Evolutionary conservation across 2,888 invertebrate species (phyloP).

Genomic region (Sinelater perroti): DNA sequence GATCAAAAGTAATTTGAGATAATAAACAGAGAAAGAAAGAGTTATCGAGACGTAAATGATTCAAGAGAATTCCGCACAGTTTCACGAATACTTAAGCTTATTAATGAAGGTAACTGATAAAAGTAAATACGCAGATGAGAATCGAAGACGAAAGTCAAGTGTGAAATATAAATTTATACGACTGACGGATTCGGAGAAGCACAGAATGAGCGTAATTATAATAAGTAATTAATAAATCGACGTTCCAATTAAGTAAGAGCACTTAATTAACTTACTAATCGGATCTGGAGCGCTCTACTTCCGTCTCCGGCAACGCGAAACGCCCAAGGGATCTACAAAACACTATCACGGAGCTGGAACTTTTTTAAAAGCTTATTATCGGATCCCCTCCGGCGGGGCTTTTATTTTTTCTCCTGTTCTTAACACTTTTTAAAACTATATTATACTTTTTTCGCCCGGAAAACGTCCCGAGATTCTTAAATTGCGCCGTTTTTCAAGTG

Average conservation of each 20-base stretch:
- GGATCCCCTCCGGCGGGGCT: conserved; percentile 51
- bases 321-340: conserved; percentile 56
- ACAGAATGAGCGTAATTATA: conserved; percentile 51
- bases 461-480: conserved; percentile 39
- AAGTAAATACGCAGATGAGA: not conserved
- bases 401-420: conserved; percentile 58
- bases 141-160: not conserved
- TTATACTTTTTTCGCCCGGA: conserved; percentile 54
- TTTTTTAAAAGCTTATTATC: conserved; percentile 63
- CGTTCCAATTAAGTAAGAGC: conserved; percentile 59
- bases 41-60: too few species aligned
- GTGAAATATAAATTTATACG: conserved; percentile 27
- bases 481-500: conserved; percentile 37
- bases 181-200: conserved; percentile 19
- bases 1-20: too few species aligned
- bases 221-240: conserved; percentile 61
- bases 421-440: conserved; percentile 61
- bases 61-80: too few species aligned
- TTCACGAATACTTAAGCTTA: too few species aligned
- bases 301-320: conserved; percentile 41
- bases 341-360: conserved; percentile 57
- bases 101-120: too few species aligned
- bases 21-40: too few species aligned
- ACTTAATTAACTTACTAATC: conserved; percentile 62
- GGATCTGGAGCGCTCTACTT: conserved; percentile 52